phyloP scores from a whole-genome alignment of 2,888 invertebrate species.

The Ennomos fuscantarius region DNA sequence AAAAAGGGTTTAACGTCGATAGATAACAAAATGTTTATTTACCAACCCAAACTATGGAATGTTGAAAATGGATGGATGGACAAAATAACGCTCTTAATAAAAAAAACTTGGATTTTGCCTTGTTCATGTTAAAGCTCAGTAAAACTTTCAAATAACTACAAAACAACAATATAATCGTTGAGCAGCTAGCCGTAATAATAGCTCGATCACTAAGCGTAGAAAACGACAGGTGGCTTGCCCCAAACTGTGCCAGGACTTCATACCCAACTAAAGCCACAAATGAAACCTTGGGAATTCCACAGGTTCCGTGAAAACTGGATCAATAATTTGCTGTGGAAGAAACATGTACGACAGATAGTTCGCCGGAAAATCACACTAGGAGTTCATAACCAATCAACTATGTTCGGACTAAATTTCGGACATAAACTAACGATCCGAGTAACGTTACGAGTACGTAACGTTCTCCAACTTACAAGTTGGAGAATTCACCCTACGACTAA shows the following conservation, averaged over 20 bases:
- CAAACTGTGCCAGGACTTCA: constrained; percentile 7
- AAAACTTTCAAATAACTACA: too few species aligned
- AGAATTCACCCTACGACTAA: background rate
- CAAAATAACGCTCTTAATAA: background rate
- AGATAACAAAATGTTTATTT: constrained; percentile 24
- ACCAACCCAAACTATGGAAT: constrained; percentile 8
- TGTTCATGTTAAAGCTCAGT: too few species aligned
- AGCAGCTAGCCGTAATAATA: too few species aligned
- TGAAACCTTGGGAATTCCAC: constrained; percentile 2
- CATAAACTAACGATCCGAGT: background rate
- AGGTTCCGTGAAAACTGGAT: constrained; percentile 1
- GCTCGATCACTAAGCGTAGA: background rate
- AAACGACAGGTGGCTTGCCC: constrained; percentile 2
- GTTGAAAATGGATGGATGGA: constrained; percentile 6
- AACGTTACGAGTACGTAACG: too few species aligned
- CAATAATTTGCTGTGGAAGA: background rate
- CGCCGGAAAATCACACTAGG: background rate
- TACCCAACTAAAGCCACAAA: background rate
- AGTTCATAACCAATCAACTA: background rate
- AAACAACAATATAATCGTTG: too few species aligned
- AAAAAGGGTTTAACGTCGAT: constrained; percentile 42
- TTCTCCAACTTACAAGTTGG: constrained; percentile 15
- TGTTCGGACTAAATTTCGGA: background rate
- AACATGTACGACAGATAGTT: background rate
- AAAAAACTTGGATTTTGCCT: too few species aligned